These are phyloP conservation scores for Trichonephila clavipes DNA, from an alignment of 1,140 invertebrate species.

Conservation along the genomic window DNA sequence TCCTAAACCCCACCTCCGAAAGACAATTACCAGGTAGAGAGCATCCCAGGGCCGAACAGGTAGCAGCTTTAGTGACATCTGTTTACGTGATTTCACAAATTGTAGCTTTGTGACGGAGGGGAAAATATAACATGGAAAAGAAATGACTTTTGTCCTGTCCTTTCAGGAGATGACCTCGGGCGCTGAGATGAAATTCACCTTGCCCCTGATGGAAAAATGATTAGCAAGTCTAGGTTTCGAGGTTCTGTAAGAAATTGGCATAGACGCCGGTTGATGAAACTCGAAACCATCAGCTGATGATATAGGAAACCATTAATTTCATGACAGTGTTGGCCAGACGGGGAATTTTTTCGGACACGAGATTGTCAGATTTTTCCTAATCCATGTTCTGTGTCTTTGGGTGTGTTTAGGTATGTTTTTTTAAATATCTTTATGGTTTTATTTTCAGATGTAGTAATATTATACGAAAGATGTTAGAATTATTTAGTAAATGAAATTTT, in stretches of 20 bases:
- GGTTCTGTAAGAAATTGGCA: background rate
- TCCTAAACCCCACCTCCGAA: conserved; percentile 61
- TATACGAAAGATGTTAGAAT: too few species aligned
- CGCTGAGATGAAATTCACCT: background rate
- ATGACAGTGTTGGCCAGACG: background rate
- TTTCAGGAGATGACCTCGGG: conserved; percentile 29
- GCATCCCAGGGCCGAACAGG: conserved; percentile 34
- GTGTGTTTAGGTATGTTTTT: background rate
- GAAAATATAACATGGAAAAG: conserved; percentile 23
- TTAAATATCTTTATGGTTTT: too few species aligned
- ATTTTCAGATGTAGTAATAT: too few species aligned
- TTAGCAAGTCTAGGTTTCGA: background rate
- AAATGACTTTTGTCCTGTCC: conserved; percentile 29
- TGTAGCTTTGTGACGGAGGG: conserved; percentile 3
- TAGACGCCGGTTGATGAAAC: background rate
- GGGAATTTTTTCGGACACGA: background rate
- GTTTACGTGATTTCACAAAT: conserved; percentile 43
- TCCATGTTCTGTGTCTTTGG: background rate
- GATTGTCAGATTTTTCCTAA: background rate
- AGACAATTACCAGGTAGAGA: conserved; percentile 62
- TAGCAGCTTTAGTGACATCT: conserved; percentile 71
- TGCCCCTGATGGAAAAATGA: conserved; percentile 29
- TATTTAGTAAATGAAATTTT: too few species aligned
- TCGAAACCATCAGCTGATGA: background rate
- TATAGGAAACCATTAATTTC: conserved; percentile 3